Base-by-base conservation (phyloP, 2,888 invertebrate genomes). In the Globia sparganii region DNA sequence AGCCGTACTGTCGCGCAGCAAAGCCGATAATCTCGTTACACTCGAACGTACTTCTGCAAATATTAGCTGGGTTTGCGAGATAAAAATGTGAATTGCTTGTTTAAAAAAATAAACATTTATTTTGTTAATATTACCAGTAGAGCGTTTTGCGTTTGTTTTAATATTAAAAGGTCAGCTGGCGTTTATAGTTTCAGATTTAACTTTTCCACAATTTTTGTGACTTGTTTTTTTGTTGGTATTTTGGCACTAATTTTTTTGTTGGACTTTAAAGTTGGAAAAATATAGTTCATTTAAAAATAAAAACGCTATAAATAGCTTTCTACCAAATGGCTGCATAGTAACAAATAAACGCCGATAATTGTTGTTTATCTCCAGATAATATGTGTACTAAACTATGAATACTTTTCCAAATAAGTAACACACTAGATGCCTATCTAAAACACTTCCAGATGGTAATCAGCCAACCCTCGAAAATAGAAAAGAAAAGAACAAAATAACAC, bases 21-120 rank as follows among this genome's bases (percentile, higher is more conserved):
- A 87, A 81, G 65, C 67, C 71, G 81, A 81, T 87, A 87, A 84
- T 85, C 78, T 81, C 66, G 76, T 86, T 87, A 81, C 34, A 31
- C 59, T n/a, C 21, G 37, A 67, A 67, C 46, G 72, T 75, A 75
- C 56, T 85, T 75, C 76, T 75, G 72, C 70, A 78, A 85, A 87
- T 81, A 77, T 77, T 75, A 73, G 46, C 68, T 56, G 66, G 28
- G n/a, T 61, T 69, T 40, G 46, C 49, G 46, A 79, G 69, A 72
- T 61, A 73, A 82, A 81, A 82, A 68, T 68, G 46, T 31, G 46
- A 61, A 73, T 72, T 56, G n/a, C 56, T 77, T 64, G 69, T 77
- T 34, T 49, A 31, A 79, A 72, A 46, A 56, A 25, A 49, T 5
- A n/a, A n/a, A 15, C 15, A 18, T 3, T 8, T 34, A 37, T 65